Evolutionary conservation across 2,888 invertebrate genomes (phyloP), one percentile per base, ranked within the genome.

Genomic region (Magallana nippona): DNA sequence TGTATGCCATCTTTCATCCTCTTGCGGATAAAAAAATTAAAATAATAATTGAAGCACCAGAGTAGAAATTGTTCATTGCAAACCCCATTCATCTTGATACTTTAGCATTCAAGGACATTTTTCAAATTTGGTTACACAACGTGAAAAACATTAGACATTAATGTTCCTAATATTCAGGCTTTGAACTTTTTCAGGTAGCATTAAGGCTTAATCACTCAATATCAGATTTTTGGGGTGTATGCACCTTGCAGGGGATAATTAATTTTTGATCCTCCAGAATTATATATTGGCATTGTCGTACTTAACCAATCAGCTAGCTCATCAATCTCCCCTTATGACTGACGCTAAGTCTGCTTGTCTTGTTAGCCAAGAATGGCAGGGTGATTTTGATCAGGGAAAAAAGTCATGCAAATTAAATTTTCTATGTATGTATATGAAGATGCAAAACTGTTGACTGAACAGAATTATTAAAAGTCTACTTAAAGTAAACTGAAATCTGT

Each of bases 241-340:
- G 71, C 71, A 71, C 71, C 71, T 71, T 71, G 71, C 71, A 71
- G 71, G 71, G 71, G 71, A 71, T 71, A 71, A 71, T 71, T 71
- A 71, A 71, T 71, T 71, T 71, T 71, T 71, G 71, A 71, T 71
- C 71, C 71, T 27, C 71, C 32, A 27, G 71, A 71, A 71, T 71
- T 71, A 71, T 71, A 71, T 71, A 71, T 71, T 15, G 71, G 32
- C 71, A 71, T 71, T 71, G 71, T 71, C 32, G 71, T 71, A 22
- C 3, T 22, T 71, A 32, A 15, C 71, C 71, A 71, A 71, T 71
- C 27, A 71, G 32, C 27, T 13, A 13, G 71, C 22, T 32, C 27
- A 71, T 71, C 71, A 71, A 71, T 71, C 71, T 27, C 32, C 27
- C 15, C 10, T 27, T 71, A 32, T 71, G 32, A 27, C 27, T 71